phyloP scores from a whole-genome alignment of 2,113 vertebrate genomes.

The Boleophthalmus pectinirostris region DNA sequence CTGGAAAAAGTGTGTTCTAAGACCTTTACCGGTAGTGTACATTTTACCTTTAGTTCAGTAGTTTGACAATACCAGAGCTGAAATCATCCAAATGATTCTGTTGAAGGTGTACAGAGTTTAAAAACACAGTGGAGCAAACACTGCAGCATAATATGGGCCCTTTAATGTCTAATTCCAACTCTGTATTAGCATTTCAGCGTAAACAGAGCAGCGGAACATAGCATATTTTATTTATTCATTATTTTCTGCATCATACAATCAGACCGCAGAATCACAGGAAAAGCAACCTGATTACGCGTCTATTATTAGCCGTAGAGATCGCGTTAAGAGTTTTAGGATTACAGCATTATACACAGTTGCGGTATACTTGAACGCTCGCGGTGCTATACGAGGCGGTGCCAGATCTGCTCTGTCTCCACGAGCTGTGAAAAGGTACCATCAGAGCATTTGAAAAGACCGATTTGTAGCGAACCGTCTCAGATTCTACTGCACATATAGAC shows the following conservation, averaged over 20 bases:
- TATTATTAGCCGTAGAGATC: conserved; percentile 22
- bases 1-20: too few relatives aligned
- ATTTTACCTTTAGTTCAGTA: too few relatives aligned
- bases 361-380: background rate
- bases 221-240: background rate
- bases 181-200: too few relatives aligned
- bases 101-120: too few relatives aligned
- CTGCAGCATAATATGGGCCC: too few relatives aligned
- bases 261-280: background rate
- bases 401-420: conserved; percentile 7
- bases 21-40: too few relatives aligned
- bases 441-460: conserved; percentile 21
- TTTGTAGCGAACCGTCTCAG: conserved; percentile 11
- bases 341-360: conserved; percentile 29
- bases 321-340: conserved; percentile 32
- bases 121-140: too few relatives aligned
- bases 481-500: conserved; percentile 7
- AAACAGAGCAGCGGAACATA: background rate
- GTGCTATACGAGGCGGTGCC: background rate
- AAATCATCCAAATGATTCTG: too few relatives aligned
- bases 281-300: conserved; percentile 22
- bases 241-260: background rate
- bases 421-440: conserved; percentile 31
- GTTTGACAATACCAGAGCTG: too few relatives aligned
- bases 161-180: too few relatives aligned